Evolutionary conservation across 1,140 invertebrate genomes (phyloP).

Genomic region (Bombus confusus): DNA sequence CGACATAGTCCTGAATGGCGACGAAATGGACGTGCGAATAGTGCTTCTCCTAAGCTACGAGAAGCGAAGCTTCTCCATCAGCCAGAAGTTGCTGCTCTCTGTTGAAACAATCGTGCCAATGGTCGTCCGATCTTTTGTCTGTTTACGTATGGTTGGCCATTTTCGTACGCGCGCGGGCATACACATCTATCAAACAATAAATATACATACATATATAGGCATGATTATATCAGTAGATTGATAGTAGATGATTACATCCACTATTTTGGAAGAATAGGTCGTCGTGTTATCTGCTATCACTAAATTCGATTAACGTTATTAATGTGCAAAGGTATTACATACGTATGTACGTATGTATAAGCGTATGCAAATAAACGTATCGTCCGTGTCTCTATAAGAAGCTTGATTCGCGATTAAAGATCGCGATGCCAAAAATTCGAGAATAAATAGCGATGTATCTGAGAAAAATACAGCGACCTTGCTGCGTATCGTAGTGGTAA

Average conservation of each 20-base stretch:
- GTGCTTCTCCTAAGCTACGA: conserved; percentile 27
- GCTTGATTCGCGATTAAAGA: no score
- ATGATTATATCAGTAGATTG: not conserved
- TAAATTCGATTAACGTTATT: not conserved
- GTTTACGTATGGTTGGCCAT: conserved; percentile 53
- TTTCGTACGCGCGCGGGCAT: conserved; percentile 20
- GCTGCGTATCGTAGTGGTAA: no score
- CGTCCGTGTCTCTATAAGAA: no score
- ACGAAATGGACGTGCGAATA: conserved; percentile 45
- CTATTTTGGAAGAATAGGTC: not conserved
- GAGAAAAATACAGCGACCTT: no score
- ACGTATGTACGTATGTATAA: no score
- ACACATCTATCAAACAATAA: not conserved
- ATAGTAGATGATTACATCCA: no score
- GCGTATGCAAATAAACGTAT: no score
- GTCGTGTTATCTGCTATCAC: not conserved
- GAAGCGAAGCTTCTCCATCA: not conserved
- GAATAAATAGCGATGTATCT: no score
- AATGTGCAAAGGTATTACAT: not conserved
- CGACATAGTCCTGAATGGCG: conserved; percentile 31
- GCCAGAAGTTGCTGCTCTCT: not conserved
- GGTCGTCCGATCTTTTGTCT: conserved; percentile 28
- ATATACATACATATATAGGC: not conserved
- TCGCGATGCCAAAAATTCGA: no score
- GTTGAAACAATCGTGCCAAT: conserved; percentile 20